These are phyloP conservation scores for Nasonia oneida DNA, from an alignment of 2,888 invertebrate genomes.

Conservation along the genomic window DNA sequence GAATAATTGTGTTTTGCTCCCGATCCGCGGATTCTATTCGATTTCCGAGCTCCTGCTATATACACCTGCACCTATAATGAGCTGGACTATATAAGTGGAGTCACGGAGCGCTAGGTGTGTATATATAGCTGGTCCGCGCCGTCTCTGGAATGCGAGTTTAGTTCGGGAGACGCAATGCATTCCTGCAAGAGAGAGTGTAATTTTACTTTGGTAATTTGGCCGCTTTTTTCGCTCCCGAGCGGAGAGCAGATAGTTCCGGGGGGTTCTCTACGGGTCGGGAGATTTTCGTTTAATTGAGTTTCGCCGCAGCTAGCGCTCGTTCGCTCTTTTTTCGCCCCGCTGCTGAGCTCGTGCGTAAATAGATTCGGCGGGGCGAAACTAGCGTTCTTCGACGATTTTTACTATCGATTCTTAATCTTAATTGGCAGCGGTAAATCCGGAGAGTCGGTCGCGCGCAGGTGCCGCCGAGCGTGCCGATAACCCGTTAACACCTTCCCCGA, in stretches of 20 bases:
- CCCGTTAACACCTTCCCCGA: not conserved
- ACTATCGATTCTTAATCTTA: not conserved
- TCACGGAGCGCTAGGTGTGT: not conserved
- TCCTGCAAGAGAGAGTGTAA: not conserved
- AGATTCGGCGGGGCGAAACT: not conserved
- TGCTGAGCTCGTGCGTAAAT: not conserved
- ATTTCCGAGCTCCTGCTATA: not conserved
- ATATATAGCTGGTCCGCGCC: not conserved
- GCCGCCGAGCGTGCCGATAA: not conserved
- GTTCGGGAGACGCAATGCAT: not conserved
- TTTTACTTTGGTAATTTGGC: conserved; percentile 10
- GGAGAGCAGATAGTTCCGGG: not conserved
- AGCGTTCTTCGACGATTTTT: too few relatives aligned
- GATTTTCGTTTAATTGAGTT: not conserved
- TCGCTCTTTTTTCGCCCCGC: not conserved
- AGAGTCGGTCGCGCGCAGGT: not conserved
- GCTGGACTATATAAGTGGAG: not conserved
- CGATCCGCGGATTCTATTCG: not conserved
- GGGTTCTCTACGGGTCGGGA: not conserved
- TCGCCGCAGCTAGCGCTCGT: not conserved
- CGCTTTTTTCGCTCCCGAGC: not conserved
- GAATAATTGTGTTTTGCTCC: conserved; percentile 31
- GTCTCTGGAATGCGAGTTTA: not conserved
- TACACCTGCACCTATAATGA: too few relatives aligned
- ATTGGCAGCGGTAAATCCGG: not conserved